Percentiles rank a stretch among this genome's conserved stretches.
These are phyloP conservation scores for Pachymerium ferrugineum DNA, from an alignment of 2,888 invertebrate species.

Conservation along the genomic window DNA sequence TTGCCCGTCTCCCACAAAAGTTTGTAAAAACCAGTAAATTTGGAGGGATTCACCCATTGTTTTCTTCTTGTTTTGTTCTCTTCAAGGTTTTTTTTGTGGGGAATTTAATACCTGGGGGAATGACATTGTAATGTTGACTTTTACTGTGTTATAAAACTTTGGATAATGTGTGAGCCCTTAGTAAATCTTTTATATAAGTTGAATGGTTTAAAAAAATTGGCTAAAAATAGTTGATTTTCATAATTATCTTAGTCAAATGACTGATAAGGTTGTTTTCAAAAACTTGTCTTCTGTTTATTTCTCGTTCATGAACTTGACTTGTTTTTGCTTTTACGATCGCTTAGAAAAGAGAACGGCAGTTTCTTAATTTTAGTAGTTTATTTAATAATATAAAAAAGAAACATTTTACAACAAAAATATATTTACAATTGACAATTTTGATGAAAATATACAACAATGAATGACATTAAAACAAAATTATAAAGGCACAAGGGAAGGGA, in stretches of 20 bases:
- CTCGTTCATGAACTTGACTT: too few relatives aligned
- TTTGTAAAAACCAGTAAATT: constrained; percentile 15
- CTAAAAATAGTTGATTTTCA: too few relatives aligned
- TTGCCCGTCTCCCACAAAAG: constrained; percentile 4
- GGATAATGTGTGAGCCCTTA: constrained; percentile 23
- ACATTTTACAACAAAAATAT: constrained; percentile 22
- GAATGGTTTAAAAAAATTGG: too few relatives aligned
- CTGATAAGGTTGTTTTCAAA: too few relatives aligned
- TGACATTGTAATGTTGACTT: background rate
- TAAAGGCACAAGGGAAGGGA: background rate
- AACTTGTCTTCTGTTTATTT: too few relatives aligned
- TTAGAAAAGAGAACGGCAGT: background rate
- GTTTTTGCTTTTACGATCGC: background rate
- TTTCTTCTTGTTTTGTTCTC: background rate
- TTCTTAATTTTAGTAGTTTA: background rate
- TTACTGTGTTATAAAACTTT: background rate
- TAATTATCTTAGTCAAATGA: too few relatives aligned
- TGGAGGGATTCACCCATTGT: constrained; percentile 17
- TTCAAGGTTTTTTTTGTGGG: background rate
- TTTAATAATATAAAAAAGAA: constrained; percentile 14
- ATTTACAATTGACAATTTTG: constrained; percentile 10
- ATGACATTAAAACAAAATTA: constrained; percentile 2
- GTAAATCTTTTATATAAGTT: background rate
- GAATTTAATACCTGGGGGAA: background rate
- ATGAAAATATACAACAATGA: constrained; percentile 21